These are phyloP conservation scores for Chironomus tentans DNA, from an alignment of 2,888 invertebrate genomes.

Conservation along the genomic window DNA sequence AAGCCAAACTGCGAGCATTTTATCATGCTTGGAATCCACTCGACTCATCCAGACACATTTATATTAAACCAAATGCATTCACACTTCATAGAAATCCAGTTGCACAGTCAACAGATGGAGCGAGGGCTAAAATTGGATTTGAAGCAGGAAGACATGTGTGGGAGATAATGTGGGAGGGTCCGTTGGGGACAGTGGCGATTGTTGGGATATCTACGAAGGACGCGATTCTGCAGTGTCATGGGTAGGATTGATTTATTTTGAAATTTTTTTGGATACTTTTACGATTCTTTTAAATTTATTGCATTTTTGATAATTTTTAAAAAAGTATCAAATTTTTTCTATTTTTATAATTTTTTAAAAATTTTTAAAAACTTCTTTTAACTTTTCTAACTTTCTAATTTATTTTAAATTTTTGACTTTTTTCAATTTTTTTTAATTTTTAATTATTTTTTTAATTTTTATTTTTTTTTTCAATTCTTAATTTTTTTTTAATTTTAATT, in stretches of 20 bases:
- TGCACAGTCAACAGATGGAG: slow-evolving; percentile 96
- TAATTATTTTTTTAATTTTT: no score
- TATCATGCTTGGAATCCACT: slow-evolving; percentile 95
- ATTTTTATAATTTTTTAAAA: no score
- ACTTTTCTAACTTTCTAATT: no score
- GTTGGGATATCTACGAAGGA: slow-evolving; percentile 93
- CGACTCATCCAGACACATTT: slow-evolving; percentile 95
- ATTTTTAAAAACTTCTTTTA: no score
- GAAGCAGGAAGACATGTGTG: slow-evolving; percentile 88
- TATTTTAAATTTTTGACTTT: no score
- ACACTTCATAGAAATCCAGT: slow-evolving; percentile 97
- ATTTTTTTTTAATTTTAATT: no score
- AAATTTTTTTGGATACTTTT: no score
- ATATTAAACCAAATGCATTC: slow-evolving; percentile 93
- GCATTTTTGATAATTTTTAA: no score
- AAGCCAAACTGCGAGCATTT: slow-evolving; percentile 87
- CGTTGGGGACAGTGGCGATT: slow-evolving; percentile 94
- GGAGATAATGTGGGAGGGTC: slow-evolving; percentile 99
- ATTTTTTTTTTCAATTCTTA: no score
- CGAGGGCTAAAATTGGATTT: slow-evolving; percentile 83
- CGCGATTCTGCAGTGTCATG: slow-evolving; percentile 85
- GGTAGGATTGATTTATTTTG: background rate
- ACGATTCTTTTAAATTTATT: no score
- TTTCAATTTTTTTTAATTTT: no score
- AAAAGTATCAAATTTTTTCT: no score